Evolutionary conservation across 2,888 invertebrate genomes (phyloP).

Genomic region (Sturmia bella): DNA sequence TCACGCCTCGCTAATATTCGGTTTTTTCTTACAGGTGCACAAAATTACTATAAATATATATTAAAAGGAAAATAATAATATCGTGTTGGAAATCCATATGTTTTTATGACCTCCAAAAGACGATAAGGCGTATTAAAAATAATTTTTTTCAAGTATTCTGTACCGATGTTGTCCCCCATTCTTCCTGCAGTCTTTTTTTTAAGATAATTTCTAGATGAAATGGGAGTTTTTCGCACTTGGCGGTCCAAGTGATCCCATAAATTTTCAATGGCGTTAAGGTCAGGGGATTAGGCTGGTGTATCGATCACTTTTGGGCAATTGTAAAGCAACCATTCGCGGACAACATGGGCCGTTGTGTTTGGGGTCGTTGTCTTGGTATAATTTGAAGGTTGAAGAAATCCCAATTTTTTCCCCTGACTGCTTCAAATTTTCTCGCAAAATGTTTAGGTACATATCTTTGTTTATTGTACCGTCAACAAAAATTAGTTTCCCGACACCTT

Average conservation of each 20-base stretch:
- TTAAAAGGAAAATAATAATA: no score
- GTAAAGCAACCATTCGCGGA: conserved; percentile 2
- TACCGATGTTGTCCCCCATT: conserved; percentile 11
- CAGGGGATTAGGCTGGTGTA: not conserved
- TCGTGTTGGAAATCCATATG: no score
- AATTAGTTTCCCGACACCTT: not conserved
- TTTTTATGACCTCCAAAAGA: conserved; percentile 15
- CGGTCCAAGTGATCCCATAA: conserved; percentile 30
- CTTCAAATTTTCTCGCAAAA: not conserved
- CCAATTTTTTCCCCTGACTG: not conserved
- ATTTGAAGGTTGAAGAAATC: not conserved
- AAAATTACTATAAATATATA: no score
- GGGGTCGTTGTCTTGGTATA: conserved; percentile 5
- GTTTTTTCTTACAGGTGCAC: no score
- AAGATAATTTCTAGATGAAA: not conserved
- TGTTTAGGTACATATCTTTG: no score
- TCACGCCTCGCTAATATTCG: no score
- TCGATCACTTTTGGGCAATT: conserved; percentile 3
- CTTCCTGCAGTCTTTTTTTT: conserved; percentile 28
- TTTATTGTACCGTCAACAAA: conserved; percentile 4
- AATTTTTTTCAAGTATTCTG: not conserved
- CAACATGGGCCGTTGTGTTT: not conserved
- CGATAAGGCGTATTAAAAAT: conserved; percentile 18
- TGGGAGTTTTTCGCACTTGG: conserved; percentile 1
- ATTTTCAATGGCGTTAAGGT: conserved; percentile 5